Evolutionary conservation across 2,113 vertebrate genomes (phyloP).

Genomic region (Chaetops frenatus): DNA sequence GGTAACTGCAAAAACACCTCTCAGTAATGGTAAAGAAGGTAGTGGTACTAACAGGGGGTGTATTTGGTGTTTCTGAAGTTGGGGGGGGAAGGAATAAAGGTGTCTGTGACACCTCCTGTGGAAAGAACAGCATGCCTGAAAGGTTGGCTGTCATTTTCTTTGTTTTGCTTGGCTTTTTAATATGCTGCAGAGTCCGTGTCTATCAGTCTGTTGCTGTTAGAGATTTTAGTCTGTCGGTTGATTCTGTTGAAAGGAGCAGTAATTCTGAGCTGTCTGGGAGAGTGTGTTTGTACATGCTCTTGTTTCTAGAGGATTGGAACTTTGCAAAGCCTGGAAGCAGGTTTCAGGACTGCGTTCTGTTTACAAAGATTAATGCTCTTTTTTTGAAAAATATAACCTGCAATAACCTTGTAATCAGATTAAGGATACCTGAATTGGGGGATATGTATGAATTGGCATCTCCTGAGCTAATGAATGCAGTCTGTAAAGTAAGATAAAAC

Average conservation of each 20-base stretch:
- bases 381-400: background rate
- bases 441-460: background rate
- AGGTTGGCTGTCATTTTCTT: background rate
- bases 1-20: background rate
- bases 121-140: background rate
- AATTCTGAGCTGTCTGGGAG: background rate
- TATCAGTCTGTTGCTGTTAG: background rate
- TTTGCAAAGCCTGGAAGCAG: background rate
- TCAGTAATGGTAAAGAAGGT: background rate
- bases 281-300: accelerated
- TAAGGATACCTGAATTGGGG: background rate
- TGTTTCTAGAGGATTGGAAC: background rate
- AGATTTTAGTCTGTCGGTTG: background rate
- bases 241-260: background rate
- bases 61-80: background rate
- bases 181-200: background rate
- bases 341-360: background rate
- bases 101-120: background rate
- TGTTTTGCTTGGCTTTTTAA: background rate
- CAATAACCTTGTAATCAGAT: background rate
- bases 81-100: background rate
- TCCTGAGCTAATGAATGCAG: background rate
- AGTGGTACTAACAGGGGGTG: background rate
- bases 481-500: background rate
- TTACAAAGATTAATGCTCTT: background rate